Base-by-base conservation (phyloP, 2,797 vertebrate species). In the Buceros bicornis region DNA sequence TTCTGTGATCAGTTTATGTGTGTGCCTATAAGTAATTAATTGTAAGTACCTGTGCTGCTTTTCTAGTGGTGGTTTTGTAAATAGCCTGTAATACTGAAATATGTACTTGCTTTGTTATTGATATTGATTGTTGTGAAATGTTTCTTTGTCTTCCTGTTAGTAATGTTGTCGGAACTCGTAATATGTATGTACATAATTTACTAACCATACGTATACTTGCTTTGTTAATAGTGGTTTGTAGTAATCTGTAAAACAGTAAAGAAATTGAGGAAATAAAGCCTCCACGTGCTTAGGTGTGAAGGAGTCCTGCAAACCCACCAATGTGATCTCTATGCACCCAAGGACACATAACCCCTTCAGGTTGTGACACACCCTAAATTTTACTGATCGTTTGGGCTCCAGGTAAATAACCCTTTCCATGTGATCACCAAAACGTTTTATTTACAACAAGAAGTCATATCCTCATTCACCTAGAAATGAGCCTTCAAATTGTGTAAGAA, bases 261-360 rank as follows among this genome's bases (percentile, higher is more conserved):
- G 17, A 64, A 48, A 56, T 48, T 21, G 33, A 48, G 37, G 47
- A 70, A 70, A 61, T 19, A 60, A 51, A 61, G 22, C 28, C 19
- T 56, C 24, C 2, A 0, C 16, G 29, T 48, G 6, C 28, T 54
- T 72, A 13, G 14, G 18, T 37, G 26, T 71, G 35, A 37, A 62
- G 13, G 14, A 82, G 72, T 37, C 21, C 67, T 37, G 28, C 28
- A 83, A 83, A 56, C 15, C 19, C 29, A 47, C 14, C 6, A 0
- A 13, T 83, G n/a, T 1, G 0, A 22, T n/a, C 40, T 47, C 60
- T 53, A 3, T 47, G 28, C 22, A 40, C 18, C n/a, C 3, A 0
- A 64, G 28, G 14, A 56, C 3, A 2, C 1, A 0, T 56, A 54
- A 47, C 42, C 18, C 11, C n/a, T 62, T 45, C 22, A 56, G 42